Evolutionary conservation across 1,140 invertebrate genomes (phyloP), one percentile per base, ranked within the genome.

Genomic region (Drosophila busckii): DNA sequence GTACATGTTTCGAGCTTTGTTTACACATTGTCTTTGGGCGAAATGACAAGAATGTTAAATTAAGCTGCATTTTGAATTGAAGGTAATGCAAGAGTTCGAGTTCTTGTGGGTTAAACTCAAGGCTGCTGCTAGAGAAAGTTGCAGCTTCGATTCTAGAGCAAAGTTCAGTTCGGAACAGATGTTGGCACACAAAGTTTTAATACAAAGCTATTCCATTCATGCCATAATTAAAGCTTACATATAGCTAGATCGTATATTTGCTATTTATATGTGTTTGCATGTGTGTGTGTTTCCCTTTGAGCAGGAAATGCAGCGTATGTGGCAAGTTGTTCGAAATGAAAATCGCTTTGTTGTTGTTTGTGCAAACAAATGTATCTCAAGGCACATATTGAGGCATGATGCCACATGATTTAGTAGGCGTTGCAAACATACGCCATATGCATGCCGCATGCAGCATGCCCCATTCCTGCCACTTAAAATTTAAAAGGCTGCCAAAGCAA

Each of bases 381-480:
- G 65, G 46, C 64, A 67, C 42, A 64, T 49, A 68, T 49, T 68
- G 73, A 64, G 68, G 73, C 73, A 64, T 80, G 73, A 68, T 64
- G 68, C 68, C 53, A 56, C 53, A 78, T 78, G 73, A 80, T 78
- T 78, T 78, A 80, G 73, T 80, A 78, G 73, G 73, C 73, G 73
- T 80, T 80, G 73, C 73, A 78, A 66, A 80, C 75, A 73, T 68
- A 56, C 54, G 63, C 73, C 73, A 78, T 78, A 78, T 78, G 73
- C 75, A 70, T 78, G 49, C 73, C 80, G 59, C 73, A 80, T 78
- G 73, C 73, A 52, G 50, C 15, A 41, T 26, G 38, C 50, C 16
- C 35, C 41, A 55, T 46, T 35, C 50, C 54, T 65, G 48, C 73
- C 73, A 78, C 73, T 78, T 78, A 80, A 78, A 63, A 55, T 70